Conservation (phyloP, 2,888 invertebrate species). For the Drosophila recens region DNA sequence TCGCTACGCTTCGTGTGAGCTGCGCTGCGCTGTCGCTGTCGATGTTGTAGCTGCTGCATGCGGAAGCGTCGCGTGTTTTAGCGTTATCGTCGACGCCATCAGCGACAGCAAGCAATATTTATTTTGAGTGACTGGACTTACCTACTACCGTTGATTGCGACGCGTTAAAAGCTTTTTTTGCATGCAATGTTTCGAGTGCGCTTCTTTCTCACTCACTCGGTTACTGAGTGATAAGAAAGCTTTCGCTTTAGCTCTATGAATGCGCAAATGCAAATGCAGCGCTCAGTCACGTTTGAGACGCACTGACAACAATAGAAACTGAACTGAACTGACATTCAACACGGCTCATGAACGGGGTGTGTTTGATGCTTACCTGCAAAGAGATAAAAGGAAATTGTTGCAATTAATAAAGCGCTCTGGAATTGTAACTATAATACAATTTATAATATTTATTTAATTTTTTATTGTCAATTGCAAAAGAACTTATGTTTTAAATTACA, state of each 20-base stretch:
- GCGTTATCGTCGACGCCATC: neutral
- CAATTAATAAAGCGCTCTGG: constrained; percentile 22
- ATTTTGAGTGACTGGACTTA: constrained; percentile 47
- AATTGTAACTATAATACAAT: neutral
- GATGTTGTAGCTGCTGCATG: constrained; percentile 44
- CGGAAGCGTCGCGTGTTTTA: constrained; percentile 65
- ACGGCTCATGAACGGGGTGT: constrained; percentile 22
- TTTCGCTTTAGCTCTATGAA: constrained; percentile 31
- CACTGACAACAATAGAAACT: constrained; percentile 28
- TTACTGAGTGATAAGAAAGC: constrained; percentile 40
- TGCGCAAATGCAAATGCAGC: constrained; percentile 42
- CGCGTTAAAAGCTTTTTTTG: constrained; percentile 40
- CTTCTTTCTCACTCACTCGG: constrained; percentile 1
- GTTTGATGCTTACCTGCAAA: constrained; percentile 69
- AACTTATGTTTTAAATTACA: neutral
- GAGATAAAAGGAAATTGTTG: constrained; percentile 25
- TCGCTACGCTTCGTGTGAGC: constrained; percentile 66
- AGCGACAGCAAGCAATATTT: constrained; percentile 16
- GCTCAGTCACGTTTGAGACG: constrained; percentile 57
- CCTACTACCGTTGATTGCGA: constrained; percentile 6
- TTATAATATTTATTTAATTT: neutral
- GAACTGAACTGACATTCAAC: constrained; percentile 32
- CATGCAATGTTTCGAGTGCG: constrained; percentile 33
- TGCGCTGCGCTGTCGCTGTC: constrained; percentile 42
- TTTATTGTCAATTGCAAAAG: neutral